phyloP scores from a whole-genome alignment of 1,140 invertebrate genomes.

The Globodera rostochiensis region DNA sequence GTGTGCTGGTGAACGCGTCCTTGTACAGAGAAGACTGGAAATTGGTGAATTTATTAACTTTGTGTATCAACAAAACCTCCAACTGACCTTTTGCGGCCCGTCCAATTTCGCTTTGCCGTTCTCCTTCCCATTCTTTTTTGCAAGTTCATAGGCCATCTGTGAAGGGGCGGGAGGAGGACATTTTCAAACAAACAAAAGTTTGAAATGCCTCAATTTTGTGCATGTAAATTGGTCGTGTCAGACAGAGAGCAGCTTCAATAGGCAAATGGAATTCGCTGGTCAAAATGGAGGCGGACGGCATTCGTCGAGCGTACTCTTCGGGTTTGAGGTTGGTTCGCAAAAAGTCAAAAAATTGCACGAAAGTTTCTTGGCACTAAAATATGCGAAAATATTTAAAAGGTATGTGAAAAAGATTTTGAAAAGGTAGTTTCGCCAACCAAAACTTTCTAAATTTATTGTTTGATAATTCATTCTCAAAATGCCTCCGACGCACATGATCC shows the following conservation, averaged over 20 bases:
- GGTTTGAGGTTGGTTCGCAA: conserved; percentile 86
- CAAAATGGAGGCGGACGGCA: conserved; percentile 86
- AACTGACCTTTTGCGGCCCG: conserved; percentile 38
- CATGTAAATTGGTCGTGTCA: conserved; percentile 49
- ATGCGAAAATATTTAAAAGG: no score
- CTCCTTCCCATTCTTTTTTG: conserved; percentile 50
- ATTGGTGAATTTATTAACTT: no score
- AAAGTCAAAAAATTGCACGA: conserved; percentile 96
- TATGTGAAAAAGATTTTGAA: conserved; percentile 33
- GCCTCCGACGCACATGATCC: conserved; percentile 67
- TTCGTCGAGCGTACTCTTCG: conserved; percentile 86
- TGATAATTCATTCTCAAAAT: no score
- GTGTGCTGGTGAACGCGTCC: conserved; percentile 38
- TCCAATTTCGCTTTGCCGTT: conserved; percentile 44
- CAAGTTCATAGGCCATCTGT: conserved; percentile 15
- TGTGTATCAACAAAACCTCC: conserved; percentile 29
- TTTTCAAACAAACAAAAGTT: conserved; percentile 17
- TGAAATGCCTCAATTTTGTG: conserved; percentile 36
- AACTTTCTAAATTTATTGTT: no score
- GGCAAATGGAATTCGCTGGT: conserved; percentile 90
- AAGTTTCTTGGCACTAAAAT: conserved; percentile 89
- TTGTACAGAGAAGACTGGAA: conserved; percentile 47
- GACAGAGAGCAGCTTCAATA: conserved; percentile 87
- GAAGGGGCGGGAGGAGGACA: conserved; percentile 19
- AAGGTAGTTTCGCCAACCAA: neutral